Evolutionary conservation across 2,113 vertebrate genomes (phyloP), one percentile per base, ranked within the genome.

Genomic region (Entelurus aequoreus): DNA sequence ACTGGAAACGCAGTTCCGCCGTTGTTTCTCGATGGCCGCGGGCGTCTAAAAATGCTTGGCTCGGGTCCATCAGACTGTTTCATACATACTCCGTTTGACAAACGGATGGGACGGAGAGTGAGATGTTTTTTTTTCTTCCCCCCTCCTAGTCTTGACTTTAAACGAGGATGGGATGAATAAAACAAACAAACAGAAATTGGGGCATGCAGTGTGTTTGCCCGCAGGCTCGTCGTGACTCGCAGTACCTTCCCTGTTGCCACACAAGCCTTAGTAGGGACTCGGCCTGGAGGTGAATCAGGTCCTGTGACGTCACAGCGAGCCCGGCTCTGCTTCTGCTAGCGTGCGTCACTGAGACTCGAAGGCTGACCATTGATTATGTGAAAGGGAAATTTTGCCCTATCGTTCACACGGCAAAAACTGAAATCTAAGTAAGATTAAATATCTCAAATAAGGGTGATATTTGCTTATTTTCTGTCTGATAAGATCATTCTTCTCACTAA

Each of bases 231-330:
- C 9, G 56, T 73, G 77, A 79, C 73, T 76, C 63, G 11, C 49
- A 54, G 68, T 80, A 72, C 78, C 69, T 69, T 67, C 62, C 73
- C 53, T 56, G 42, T 68, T 38, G 55, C 57, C 49, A 14, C 59
- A 40, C 66, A 49, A 52, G 72, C 68, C 73, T 76, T 67, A 57
- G 58, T 61, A 15, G 40, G 54, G 63, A 65, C 66, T 63, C 65
- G 62, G 57, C 76, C 77, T 62, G 51, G 67, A 78, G 75, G 80
- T 85, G 75, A 83, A 81, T 46, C 42, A 76, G 71, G 65, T 70
- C 66, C 71, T 73, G 80, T 71, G 74, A 53, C 71, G 19, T 51
- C 54, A 44, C 40, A 44, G 63, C 50, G 38, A 11, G 12, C n/a
- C 47, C 55, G 66, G 37, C 58, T 63, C 76, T 60, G 62, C 71